Percentiles rank a stretch among this genome's conserved stretches.
phyloP scores from a whole-genome alignment of 2,797 vertebrate species.

The Clarias laeviceps region DNA sequence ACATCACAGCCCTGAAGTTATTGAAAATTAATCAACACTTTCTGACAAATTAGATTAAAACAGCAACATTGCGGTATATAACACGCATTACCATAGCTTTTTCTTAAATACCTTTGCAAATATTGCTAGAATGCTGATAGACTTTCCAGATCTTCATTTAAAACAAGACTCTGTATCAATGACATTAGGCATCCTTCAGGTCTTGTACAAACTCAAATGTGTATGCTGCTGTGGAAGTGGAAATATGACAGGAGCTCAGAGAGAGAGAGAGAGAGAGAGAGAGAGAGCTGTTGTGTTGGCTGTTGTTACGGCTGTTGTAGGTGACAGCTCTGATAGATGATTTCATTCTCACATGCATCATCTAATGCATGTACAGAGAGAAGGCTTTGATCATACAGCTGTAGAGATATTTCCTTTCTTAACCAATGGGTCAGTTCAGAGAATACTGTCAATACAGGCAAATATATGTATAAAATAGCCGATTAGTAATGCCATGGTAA shows the following conservation, averaged over 20 bases:
- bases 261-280: constrained; percentile 8
- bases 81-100: constrained; percentile 18
- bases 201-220: constrained; percentile 29
- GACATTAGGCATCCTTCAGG: constrained; percentile 41
- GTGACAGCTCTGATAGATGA: constrained; percentile 32
- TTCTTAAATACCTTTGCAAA: constrained; percentile 24
- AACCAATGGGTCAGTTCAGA: constrained; percentile 11
- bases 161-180: constrained; percentile 34
- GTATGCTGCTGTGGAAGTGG: constrained; percentile 18
- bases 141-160: constrained; percentile 37
- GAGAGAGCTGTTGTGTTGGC: constrained; percentile 20
- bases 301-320: constrained; percentile 30
- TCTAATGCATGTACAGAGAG: constrained; percentile 17
- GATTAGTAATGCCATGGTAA: background rate
- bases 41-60: background rate
- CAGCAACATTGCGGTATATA: background rate
- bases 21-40: background rate
- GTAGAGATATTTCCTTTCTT: background rate
- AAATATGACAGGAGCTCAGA: constrained; percentile 38
- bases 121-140: constrained; percentile 26
- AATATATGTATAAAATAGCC: background rate
- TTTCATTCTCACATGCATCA: constrained; percentile 22
- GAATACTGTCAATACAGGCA: background rate
- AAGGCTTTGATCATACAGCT: constrained; percentile 3
- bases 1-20: background rate